Conservation (phyloP, 2,797 vertebrate genomes). For the Chaunax sp. region DNA sequence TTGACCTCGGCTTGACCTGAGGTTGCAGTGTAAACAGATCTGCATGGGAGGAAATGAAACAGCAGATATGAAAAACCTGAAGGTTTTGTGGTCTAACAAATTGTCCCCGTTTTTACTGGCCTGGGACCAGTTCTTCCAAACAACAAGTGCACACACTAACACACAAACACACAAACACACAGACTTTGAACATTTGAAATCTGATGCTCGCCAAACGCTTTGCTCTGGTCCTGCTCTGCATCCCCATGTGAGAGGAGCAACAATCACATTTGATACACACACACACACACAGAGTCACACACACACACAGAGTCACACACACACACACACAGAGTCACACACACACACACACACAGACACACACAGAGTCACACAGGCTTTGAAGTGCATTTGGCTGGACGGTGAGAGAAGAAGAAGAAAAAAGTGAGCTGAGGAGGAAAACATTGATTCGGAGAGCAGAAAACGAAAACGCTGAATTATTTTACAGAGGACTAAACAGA, state of each 20-base stretch:
- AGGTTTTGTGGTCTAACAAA: slow-evolving; percentile 19
- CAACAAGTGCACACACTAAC: background rate
- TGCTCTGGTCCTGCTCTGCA: slow-evolving; percentile 43
- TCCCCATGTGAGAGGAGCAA: slow-evolving; percentile 45
- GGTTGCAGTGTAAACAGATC: background rate
- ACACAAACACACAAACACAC: background rate
- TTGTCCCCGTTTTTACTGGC: slow-evolving; percentile 28
- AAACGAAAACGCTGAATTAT: slow-evolving; percentile 12
- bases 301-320: background rate
- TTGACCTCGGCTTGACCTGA: slow-evolving; percentile 7
- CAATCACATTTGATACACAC: slow-evolving; percentile 49
- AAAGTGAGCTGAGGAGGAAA: slow-evolving; percentile 34
- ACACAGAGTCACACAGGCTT: slow-evolving; percentile 25
- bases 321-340: background rate
- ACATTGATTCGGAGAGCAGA: slow-evolving; percentile 12
- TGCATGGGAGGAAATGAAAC: background rate
- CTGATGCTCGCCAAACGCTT: slow-evolving; percentile 61
- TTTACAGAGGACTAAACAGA: slow-evolving; percentile 1
- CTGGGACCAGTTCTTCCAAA: slow-evolving; percentile 27
- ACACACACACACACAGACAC: slow-evolving; percentile 1
- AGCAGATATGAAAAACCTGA: background rate
- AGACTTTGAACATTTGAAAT: slow-evolving; percentile 68
- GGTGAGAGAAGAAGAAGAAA: slow-evolving; percentile 30
- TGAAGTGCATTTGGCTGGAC: slow-evolving; percentile 47
- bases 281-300: slow-evolving; percentile 1